These are phyloP conservation scores for Molossus molossus DNA, from an alignment of 2,797 vertebrate species.

Conservation along the genomic window DNA sequence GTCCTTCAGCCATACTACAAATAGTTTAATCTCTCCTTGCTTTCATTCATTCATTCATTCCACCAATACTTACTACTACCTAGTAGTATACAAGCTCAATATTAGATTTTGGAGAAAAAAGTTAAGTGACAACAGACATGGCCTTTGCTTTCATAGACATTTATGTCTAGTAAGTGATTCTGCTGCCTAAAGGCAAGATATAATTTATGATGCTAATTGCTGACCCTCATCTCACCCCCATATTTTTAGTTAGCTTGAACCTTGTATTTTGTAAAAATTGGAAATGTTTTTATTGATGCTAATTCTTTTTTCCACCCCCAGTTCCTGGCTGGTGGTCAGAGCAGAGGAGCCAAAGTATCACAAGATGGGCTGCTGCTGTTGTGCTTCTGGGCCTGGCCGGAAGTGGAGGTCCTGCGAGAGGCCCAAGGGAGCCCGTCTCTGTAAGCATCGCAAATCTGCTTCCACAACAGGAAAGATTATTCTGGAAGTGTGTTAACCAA, in stretches of 20 bases:
- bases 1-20: neutral
- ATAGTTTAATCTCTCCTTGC: neutral
- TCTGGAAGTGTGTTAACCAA: slow-evolving; percentile 19
- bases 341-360: neutral
- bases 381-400: neutral
- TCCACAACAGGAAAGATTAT: neutral
- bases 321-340: slow-evolving; percentile 40
- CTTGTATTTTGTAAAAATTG: slow-evolving; percentile 53
- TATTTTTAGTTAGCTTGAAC: slow-evolving; percentile 61
- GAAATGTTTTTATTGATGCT: slow-evolving; percentile 1
- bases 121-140: neutral
- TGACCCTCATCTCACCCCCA: neutral
- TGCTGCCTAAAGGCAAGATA: neutral
- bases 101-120: neutral
- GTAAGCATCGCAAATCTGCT: neutral
- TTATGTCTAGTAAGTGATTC: neutral
- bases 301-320: neutral
- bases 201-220: neutral
- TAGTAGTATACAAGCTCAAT: neutral
- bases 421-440: slow-evolving; percentile 6
- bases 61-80: neutral
- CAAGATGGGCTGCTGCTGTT: neutral
- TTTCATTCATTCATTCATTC: neutral
- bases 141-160: neutral
- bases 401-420: slow-evolving; percentile 19